Percentiles rank a stretch among this genome's conserved stretches.
Evolutionary conservation across 2,113 vertebrate genomes (phyloP).

Genomic region (Aldabrachelys gigantea): DNA sequence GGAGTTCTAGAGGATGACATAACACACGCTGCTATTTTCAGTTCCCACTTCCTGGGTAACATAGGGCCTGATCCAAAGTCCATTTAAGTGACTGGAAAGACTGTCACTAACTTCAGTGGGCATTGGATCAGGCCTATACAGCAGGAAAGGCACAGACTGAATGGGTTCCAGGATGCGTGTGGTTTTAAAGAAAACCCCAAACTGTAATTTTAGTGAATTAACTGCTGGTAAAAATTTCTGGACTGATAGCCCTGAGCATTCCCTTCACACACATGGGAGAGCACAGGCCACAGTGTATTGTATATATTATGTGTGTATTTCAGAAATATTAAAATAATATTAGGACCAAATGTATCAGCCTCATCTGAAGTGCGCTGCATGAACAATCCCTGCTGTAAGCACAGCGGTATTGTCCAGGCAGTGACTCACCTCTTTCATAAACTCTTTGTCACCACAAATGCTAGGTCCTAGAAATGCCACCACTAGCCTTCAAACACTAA

Average conservation of each 20-base stretch:
- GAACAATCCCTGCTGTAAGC: not conserved
- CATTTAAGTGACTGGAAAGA: not conserved
- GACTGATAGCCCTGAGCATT: not conserved
- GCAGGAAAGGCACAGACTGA: not conserved
- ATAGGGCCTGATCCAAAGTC: not conserved
- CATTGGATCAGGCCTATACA: accelerated
- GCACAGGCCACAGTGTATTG: not conserved
- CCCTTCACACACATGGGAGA: constrained; percentile 5
- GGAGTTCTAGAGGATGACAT: not conserved
- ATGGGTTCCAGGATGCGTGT: not conserved
- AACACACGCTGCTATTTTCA: not conserved
- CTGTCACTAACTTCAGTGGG: accelerated
- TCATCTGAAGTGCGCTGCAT: not conserved
- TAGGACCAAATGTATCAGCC: constrained; percentile 30
- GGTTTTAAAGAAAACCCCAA: not conserved
- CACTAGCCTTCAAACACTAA: not conserved
- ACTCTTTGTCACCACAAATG: constrained; percentile 52
- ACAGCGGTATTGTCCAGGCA: constrained; percentile 30
- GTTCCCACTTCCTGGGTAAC: not conserved
- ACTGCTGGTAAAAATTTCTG: not conserved
- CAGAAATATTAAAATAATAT: not conserved
- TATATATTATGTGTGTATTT: accelerated
- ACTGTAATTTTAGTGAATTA: not conserved
- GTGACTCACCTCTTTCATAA: constrained; percentile 55
- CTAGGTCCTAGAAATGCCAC: constrained; percentile 20